A percentile compares a stretch with the other conserved stretches of the same genome.
These are phyloP conservation scores for Paedocypris micromegethes DNA, from an alignment of 2,797 vertebrate genomes.

Conservation along the genomic window DNA sequence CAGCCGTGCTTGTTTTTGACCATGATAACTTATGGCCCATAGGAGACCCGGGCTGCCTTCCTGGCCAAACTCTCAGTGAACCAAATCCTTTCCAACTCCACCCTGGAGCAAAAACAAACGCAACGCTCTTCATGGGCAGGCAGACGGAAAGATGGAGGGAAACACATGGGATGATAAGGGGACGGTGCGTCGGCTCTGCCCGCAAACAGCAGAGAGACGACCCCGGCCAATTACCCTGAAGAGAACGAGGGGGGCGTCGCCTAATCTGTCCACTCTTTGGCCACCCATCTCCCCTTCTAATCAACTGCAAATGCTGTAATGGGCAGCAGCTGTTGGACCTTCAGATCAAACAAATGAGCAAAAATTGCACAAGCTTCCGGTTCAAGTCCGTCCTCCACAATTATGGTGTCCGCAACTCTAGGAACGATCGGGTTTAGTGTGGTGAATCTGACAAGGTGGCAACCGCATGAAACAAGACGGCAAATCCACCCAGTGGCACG, in stretches of 20 bases:
- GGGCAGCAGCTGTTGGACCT: conserved; percentile 71
- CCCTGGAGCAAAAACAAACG: conserved; percentile 4
- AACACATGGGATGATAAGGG: conserved; percentile 29
- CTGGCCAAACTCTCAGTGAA: conserved; percentile 15
- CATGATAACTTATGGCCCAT: conserved; percentile 1
- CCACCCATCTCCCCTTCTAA: conserved; percentile 64
- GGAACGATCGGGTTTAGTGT: not conserved
- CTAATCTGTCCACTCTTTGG: conserved; percentile 54
- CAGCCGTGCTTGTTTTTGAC: conserved; percentile 1
- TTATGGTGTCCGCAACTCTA: conserved; percentile 25
- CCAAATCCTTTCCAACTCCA: conserved; percentile 14
- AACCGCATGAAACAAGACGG: conserved; percentile 3
- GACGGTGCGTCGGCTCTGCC: conserved; percentile 7
- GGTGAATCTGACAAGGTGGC: conserved; percentile 7
- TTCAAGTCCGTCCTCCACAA: conserved; percentile 53
- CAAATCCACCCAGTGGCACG: not conserved
- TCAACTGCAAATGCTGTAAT: conserved; percentile 77
- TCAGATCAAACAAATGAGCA: conserved; percentile 69
- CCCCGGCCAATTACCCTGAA: conserved; percentile 37
- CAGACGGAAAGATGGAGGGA: conserved; percentile 24
- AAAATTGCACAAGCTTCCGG: conserved; percentile 70
- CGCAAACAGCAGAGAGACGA: conserved; percentile 25
- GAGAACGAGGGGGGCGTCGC: conserved; percentile 43
- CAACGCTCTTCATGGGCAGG: not conserved
- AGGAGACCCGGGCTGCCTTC: conserved; percentile 2